Percentiles rank a stretch among this genome's conserved stretches.
phyloP scores from a whole-genome alignment of 2,888 invertebrate genomes.

The Malthinus flaveolus region DNA sequence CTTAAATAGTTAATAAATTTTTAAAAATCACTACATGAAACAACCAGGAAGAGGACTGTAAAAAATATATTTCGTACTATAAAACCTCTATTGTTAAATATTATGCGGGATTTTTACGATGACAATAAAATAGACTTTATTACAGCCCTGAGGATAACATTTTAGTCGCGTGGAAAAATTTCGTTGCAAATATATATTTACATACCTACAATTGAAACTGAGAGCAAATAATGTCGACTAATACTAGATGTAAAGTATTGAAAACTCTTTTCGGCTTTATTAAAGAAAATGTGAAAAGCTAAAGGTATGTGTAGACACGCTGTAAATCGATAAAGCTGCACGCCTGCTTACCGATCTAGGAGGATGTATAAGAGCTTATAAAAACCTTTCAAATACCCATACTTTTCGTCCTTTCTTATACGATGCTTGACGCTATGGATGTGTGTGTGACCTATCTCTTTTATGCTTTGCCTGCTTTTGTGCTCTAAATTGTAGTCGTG shows the following conservation, averaged over 20 bases:
- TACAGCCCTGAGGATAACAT: too few relatives aligned
- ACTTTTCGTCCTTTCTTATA: conserved; percentile 27
- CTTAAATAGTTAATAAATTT: too few relatives aligned
- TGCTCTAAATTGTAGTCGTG: conserved; percentile 31
- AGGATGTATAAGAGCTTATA: conserved; percentile 29
- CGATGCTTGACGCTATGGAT: conserved; percentile 26
- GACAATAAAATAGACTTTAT: too few relatives aligned
- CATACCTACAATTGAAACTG: neutral
- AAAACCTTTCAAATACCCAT: conserved; percentile 31
- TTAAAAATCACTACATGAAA: too few relatives aligned
- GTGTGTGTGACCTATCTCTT: conserved; percentile 26
- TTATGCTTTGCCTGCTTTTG: conserved; percentile 27
- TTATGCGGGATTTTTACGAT: too few relatives aligned
- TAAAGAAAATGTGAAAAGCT: conserved; percentile 24
- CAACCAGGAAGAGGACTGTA: too few relatives aligned
- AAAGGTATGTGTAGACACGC: conserved; percentile 28
- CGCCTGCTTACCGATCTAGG: conserved; percentile 29
- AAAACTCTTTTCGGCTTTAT: conserved; percentile 15
- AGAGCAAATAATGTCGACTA: neutral
- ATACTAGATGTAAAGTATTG: neutral
- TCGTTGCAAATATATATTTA: neutral
- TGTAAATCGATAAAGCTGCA: conserved; percentile 30
- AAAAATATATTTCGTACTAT: too few relatives aligned
- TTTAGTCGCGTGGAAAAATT: neutral
- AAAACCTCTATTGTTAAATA: too few relatives aligned